Evolutionary conservation across 2,888 invertebrate species (phyloP).

Genomic region (Erebia ligea): DNA sequence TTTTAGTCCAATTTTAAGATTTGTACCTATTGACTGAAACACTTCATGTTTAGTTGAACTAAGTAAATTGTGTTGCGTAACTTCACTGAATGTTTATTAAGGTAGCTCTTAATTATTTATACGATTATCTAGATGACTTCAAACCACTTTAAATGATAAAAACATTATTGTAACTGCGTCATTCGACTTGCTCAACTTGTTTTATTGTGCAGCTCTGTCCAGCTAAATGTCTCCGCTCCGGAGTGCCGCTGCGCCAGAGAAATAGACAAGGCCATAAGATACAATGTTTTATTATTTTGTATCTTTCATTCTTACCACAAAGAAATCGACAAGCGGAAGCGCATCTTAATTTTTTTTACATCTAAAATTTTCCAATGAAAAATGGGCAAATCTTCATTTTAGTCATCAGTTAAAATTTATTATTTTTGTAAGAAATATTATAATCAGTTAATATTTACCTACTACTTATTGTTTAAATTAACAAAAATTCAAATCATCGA

Average conservation of each 20-base stretch:
- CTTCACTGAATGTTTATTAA: neutral
- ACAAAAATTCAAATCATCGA: neutral
- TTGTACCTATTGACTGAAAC: no score
- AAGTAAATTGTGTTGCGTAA: neutral
- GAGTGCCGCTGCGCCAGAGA: neutral
- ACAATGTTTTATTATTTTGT: neutral
- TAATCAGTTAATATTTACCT: neutral
- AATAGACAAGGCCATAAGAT: neutral
- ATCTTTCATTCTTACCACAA: neutral
- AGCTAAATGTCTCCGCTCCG: neutral
- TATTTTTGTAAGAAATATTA: neutral
- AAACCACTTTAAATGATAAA: neutral
- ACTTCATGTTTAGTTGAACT: no score
- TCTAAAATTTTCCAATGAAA: no score
- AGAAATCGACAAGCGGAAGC: no score
- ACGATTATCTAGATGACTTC: conserved; percentile 5
- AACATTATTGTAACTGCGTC: neutral
- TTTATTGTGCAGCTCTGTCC: conserved; percentile 3
- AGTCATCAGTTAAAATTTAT: no score
- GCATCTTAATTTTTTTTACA: no score
- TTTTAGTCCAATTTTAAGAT: no score
- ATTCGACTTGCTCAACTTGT: neutral
- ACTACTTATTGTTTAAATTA: neutral
- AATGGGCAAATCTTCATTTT: no score
- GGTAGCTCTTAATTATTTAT: conserved; percentile 4